phyloP scores from a whole-genome alignment of 2,797 vertebrate species.

The Silurus lanzhouensis region DNA sequence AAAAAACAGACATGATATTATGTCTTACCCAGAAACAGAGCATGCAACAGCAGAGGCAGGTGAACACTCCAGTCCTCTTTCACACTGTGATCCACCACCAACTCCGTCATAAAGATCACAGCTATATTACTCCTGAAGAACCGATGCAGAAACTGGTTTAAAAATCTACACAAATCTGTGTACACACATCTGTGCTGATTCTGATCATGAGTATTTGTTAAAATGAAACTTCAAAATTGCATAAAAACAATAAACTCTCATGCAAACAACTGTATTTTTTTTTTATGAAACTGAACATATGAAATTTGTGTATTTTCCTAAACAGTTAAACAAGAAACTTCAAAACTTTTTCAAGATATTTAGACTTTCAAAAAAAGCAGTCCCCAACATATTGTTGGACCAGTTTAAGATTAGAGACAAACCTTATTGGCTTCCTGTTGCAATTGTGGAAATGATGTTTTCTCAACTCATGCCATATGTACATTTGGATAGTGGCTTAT shows the following conservation, averaged over 20 bases:
- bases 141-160: slow-evolving; percentile 1
- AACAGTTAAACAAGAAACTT: too few relatives aligned
- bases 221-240: neutral
- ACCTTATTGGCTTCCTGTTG: too few relatives aligned
- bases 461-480: too few relatives aligned
- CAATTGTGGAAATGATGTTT: too few relatives aligned
- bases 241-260: neutral
- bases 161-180: neutral
- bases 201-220: too few relatives aligned
- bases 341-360: too few relatives aligned
- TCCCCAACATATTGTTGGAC: too few relatives aligned
- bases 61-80: slow-evolving; percentile 97
- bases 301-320: neutral
- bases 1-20: neutral
- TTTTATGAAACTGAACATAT: too few relatives aligned
- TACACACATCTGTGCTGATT: neutral
- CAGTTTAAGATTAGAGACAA: too few relatives aligned
- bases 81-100: slow-evolving; percentile 98
- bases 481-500: too few relatives aligned
- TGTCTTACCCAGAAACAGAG: slow-evolving; percentile 88
- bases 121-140: slow-evolving; percentile 91
- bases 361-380: too few relatives aligned
- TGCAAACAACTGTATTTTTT: too few relatives aligned
- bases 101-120: slow-evolving; percentile 98
- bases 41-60: slow-evolving; percentile 90